Conservation (phyloP, 2,113 vertebrate species). For the Macroglossus sobrinus region DNA sequence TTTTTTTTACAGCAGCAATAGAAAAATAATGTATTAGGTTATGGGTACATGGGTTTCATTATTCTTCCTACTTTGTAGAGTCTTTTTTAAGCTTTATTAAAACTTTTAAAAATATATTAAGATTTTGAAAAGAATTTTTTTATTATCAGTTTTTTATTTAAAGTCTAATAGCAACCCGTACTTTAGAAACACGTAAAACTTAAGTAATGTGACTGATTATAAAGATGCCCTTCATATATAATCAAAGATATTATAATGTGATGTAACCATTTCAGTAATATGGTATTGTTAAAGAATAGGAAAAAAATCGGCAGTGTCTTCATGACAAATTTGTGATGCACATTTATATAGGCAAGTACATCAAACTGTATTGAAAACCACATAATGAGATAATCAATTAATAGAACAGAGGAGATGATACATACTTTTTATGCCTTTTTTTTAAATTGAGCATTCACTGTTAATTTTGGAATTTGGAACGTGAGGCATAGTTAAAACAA, state of each 20-base stretch:
- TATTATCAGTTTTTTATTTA: background rate
- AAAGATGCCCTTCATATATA: background rate
- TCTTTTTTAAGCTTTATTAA: background rate
- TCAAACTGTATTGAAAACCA: background rate
- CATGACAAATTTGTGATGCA: background rate
- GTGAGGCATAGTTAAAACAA: background rate
- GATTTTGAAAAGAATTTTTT: background rate
- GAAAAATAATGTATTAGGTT: background rate
- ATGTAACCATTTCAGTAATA: background rate
- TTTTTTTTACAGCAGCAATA: background rate
- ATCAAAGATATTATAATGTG: background rate
- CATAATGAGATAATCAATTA: background rate
- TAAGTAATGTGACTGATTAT: background rate
- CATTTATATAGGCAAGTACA: background rate
- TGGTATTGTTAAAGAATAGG: background rate
- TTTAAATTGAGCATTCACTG: background rate
- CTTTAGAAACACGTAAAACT: background rate
- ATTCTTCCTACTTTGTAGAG: background rate
- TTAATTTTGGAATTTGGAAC: conserved; percentile 10
- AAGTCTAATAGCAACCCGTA: background rate
- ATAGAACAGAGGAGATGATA: background rate
- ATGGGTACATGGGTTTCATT: background rate
- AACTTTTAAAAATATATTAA: background rate
- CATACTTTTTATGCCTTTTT: background rate
- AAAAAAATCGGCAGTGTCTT: background rate